Percentiles rank a stretch among this genome's conserved stretches.
Evolutionary conservation across 2,888 invertebrate genomes (phyloP).

Genomic region (Lymantria monacha): DNA sequence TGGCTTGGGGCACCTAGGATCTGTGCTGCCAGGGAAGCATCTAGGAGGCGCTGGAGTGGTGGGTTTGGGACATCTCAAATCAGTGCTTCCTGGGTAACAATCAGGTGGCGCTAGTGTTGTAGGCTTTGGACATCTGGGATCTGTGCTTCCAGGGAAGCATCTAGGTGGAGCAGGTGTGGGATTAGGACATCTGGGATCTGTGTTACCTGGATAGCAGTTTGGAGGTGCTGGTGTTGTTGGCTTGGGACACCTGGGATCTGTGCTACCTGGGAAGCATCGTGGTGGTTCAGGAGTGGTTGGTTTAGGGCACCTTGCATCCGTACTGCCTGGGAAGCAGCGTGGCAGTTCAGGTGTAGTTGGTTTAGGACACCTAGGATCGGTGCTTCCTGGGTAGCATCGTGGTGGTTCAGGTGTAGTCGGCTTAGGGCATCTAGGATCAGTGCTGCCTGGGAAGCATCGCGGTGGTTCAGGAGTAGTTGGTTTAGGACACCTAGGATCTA

Average conservation of each 20-base stretch:
- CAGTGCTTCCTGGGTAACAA: constrained; percentile 48
- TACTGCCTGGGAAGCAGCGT: constrained; percentile 29
- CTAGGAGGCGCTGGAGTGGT: constrained; percentile 33
- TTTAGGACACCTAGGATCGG: constrained; percentile 21
- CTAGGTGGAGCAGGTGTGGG: constrained; percentile 28
- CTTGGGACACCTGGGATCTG: constrained; percentile 44
- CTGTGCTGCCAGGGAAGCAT: constrained; percentile 37
- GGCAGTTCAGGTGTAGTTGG: constrained; percentile 24
- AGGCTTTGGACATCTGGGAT: constrained; percentile 15
- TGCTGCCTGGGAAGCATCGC: not conserved
- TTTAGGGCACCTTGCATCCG: constrained; percentile 44
- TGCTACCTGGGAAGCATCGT: constrained; percentile 46
- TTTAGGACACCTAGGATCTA: constrained; percentile 45
- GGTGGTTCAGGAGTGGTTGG: constrained; percentile 24
- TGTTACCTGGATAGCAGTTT: constrained; percentile 47
- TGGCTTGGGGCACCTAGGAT: constrained; percentile 9
- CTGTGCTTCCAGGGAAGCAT: constrained; percentile 2
- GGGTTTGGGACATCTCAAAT: constrained; percentile 26
- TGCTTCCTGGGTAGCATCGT: not conserved
- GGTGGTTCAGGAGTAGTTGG: constrained; percentile 26
- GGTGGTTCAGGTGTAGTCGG: not conserved
- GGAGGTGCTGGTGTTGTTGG: constrained; percentile 25
- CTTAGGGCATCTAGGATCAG: not conserved
- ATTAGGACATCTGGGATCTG: constrained; percentile 44
- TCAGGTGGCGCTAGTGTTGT: constrained; percentile 21